Evolutionary conservation across 2,888 invertebrate genomes (phyloP), one percentile per base, ranked within the genome.

Genomic region (Metalampra italica): DNA sequence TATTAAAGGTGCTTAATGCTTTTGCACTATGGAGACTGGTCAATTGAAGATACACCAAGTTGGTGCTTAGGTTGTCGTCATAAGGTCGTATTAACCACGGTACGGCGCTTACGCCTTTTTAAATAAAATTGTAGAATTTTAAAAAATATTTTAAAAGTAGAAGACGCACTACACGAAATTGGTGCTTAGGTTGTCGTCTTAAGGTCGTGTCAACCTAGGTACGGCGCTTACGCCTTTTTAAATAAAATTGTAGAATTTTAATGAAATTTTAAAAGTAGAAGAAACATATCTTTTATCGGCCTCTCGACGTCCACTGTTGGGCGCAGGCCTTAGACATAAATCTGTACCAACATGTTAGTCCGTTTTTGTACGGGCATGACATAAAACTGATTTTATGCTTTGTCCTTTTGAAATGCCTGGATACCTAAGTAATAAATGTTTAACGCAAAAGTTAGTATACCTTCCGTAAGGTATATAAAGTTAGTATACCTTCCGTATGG

Each of bases 1-100:
- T 38, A 12, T 12, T 40, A 45, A 46, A 43, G 50, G 52, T 53
- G 52, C 45, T 50, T 45, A 22, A 34, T 14, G 38, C 39, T 49
- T 51, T 46, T 44, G 49, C 43, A 47, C 48, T 39, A 30, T 11
- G 45, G 44, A 49, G 56, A 54, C 54, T 58, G 57, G 54, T 55
- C 53, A 54, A 52, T 60, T 57, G 30, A 12, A 41, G 45, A 45
- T 40, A 51, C 52, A 47, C 46, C 34, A 36, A 9, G 44, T 47
- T 49, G 52, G 42, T 39, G 34, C 43, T 47, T 44, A 44, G 9
- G 13, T 37, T 29, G 12, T 14, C 38, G 38, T 39, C n/a, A 9
- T 14, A 39, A 8, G 13, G 8, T 39, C 8, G 7, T 4, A 39
- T 39, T 12, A 8, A 22, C 22, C 13, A 8, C 11, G 38, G n/a